Percentiles rank a stretch among this genome's conserved stretches.
Evolutionary conservation across 92 coral and sea anemone genomes (phyloP).

Genomic region (Palythoa grandiflora): DNA sequence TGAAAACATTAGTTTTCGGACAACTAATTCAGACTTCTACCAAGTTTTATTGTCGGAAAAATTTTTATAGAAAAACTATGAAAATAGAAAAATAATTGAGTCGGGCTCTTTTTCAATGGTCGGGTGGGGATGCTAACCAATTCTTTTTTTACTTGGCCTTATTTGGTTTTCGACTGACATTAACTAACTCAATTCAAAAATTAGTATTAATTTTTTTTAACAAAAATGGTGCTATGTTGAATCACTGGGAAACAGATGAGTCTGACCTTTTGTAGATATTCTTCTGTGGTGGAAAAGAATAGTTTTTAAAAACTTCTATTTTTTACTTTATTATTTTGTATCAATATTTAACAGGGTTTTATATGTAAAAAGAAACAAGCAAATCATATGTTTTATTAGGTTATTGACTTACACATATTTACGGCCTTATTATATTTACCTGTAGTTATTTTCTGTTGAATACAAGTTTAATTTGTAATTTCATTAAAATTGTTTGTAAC

Average conservation of each 20-base stretch:
- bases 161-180: conserved; percentile 21
- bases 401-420: conserved; percentile 25
- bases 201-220: conserved; percentile 11
- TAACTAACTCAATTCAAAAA: conserved; percentile 31
- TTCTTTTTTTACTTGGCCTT: background rate
- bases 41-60: too few relatives aligned
- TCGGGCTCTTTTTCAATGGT: too few relatives aligned
- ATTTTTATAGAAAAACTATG: too few relatives aligned
- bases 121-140: background rate
- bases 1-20: too few relatives aligned
- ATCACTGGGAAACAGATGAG: too few relatives aligned
- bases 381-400: conserved; percentile 33
- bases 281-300: conserved; percentile 34
- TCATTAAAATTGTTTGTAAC: conserved; percentile 48
- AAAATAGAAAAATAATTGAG: too few relatives aligned
- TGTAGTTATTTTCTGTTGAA: conserved; percentile 24
- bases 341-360: background rate
- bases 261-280: conserved; percentile 26
- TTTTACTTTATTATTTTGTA: conserved; percentile 26
- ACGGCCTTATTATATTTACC: conserved; percentile 13
- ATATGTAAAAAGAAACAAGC: conserved; percentile 30
- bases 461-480: conserved; percentile 45
- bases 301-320: conserved; percentile 23
- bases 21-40: too few relatives aligned
- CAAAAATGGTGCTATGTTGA: background rate